phyloP scores from a whole-genome alignment of 2,797 vertebrate genomes.

The Rhabdophis nuchalis region DNA sequence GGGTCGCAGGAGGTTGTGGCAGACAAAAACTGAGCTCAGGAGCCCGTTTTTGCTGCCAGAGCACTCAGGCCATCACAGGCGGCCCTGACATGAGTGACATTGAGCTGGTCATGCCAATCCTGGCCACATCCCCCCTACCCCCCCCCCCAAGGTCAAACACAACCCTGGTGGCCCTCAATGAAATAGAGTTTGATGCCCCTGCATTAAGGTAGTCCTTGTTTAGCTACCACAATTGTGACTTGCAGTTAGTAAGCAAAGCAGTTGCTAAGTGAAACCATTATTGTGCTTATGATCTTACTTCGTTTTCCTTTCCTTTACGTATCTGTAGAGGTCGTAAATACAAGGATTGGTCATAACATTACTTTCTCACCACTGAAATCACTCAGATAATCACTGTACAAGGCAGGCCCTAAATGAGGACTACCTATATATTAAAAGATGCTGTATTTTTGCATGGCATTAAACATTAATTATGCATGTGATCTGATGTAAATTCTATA shows the following conservation, averaged over 20 bases:
- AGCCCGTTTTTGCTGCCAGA: too few relatives aligned
- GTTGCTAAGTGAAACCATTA: neutral
- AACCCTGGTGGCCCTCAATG: too few relatives aligned
- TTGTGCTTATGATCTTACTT: neutral
- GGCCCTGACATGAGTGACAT: too few relatives aligned
- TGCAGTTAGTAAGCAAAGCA: neutral
- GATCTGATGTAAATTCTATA: neutral
- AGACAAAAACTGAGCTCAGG: too few relatives aligned
- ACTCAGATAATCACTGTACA: neutral
- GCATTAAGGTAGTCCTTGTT: neutral
- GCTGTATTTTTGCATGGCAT: neutral
- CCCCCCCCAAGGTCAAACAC: too few relatives aligned
- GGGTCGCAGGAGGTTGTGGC: too few relatives aligned
- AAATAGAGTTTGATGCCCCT: too few relatives aligned
- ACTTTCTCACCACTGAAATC: neutral
- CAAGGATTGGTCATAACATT: neutral
- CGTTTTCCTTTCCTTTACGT: neutral
- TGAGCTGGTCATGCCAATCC: too few relatives aligned
- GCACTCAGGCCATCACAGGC: too few relatives aligned
- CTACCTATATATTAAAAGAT: neutral
- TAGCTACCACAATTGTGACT: neutral
- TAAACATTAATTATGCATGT: neutral
- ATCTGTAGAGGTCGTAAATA: neutral
- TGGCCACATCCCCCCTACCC: too few relatives aligned
- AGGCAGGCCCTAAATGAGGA: neutral